Evolutionary conservation across 2,888 invertebrate species (phyloP), one percentile per base, ranked within the genome.

Genomic region (Nomada lathburiana): DNA sequence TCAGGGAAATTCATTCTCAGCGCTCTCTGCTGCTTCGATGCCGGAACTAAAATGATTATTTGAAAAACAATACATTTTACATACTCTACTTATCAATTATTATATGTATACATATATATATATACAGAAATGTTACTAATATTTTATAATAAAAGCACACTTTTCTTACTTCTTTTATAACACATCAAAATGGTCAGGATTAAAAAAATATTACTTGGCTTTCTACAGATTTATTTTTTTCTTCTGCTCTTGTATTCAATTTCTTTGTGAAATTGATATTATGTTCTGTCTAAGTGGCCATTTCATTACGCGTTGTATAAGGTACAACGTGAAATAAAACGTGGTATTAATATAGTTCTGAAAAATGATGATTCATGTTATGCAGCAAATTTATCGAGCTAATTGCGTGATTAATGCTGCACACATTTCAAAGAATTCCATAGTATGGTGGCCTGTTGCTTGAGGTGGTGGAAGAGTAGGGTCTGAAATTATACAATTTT

Each of bases 381-480:
- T 72, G 59, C 26, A 64, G 59, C 57, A 78, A 64, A 68, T 64
- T 82, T 96, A 99, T 94, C 99, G 97, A 47, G 99, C 99, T 83
- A 99, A 95, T 90, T 99, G 99, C 83, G 99, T 99, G 90, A 99
- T 99, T 63, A 99, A 95, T 2, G 98, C 98, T 26, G 99, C 99
- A 94, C 99, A 99, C 99, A 99, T 99, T 95, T 99, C 99, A 93
- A 99, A 99, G 95, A 99, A 99, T 95, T 99, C 99, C 98, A 99
- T 98, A 1, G 99, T 99, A 94, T 99, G 98, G 93, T 99, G 99
- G 0, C 97, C 98, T 63, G 94, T 90, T 85, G 93, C 83, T 83
- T 93, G 87, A 65, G 94, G 90, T 50, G 94, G 92, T 50, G 92
- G 90, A 78, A 90, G 83, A 73, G 90, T 84, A 47, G 91, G 89